These are phyloP conservation scores for Patella depressa DNA, from an alignment of 2,888 invertebrate genomes.

Conservation along the genomic window DNA sequence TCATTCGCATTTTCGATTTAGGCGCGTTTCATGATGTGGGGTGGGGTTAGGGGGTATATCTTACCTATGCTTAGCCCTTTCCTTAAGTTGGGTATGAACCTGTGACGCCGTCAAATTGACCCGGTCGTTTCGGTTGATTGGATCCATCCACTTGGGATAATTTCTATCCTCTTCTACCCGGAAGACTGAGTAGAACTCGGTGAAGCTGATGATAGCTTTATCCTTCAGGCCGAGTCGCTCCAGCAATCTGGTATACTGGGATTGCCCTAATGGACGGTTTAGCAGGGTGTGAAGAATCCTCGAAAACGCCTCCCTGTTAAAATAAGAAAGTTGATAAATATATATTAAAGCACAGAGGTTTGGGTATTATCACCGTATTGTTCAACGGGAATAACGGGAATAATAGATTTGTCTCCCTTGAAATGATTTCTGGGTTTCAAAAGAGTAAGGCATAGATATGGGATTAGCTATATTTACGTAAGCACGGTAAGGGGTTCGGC, in stretches of 20 bases:
- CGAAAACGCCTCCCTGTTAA: conserved; percentile 64
- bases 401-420: background rate
- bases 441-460: background rate
- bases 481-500: too few species aligned
- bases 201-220: conserved; percentile 59
- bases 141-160: conserved; percentile 69
- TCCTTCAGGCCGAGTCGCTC: conserved; percentile 61
- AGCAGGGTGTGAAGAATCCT: conserved; percentile 64
- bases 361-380: background rate
- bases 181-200: conserved; percentile 67
- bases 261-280: conserved; percentile 53
- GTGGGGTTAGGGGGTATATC: background rate
- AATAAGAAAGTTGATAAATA: background rate
- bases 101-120: conserved; percentile 61
- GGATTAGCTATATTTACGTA: too few species aligned
- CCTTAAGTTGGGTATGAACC: conserved; percentile 67
- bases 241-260: conserved; percentile 56
- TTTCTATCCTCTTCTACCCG: conserved; percentile 52
- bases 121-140: conserved; percentile 60
- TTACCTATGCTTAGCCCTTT: conserved; percentile 68
- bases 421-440: background rate
- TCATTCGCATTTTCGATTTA: too few species aligned
- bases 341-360: background rate
- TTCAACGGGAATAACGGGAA: background rate
- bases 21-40: background rate